Percentiles rank a stretch among this genome's conserved stretches.
Conservation (phyloP, 53 echinoderm and acorn worm species). For the Echinarachnius parma region DNA sequence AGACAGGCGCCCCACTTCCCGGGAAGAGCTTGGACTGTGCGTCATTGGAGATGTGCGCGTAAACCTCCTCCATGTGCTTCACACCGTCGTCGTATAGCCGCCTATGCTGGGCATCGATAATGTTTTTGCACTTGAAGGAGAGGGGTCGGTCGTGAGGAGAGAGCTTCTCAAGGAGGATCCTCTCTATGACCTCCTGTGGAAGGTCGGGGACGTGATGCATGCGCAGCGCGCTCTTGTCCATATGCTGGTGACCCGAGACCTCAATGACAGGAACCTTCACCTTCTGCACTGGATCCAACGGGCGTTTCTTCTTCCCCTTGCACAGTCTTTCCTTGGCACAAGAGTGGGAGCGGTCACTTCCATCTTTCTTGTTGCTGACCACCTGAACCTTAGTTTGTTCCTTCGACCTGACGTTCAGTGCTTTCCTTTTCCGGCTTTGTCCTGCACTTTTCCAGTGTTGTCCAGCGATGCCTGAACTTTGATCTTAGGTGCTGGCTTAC, state of each 20-base stretch:
- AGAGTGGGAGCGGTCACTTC: no score
- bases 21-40: conserved; percentile 73
- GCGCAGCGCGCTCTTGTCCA: conserved; percentile 20
- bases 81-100: conserved; percentile 50
- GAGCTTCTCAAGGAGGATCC: conserved; percentile 62
- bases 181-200: conserved; percentile 79
- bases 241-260: conserved; percentile 5
- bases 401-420: not conserved
- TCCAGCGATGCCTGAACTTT: not conserved
- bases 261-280: conserved; percentile 26
- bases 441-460: not conserved
- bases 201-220: conserved; percentile 55
- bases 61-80: conserved; percentile 71
- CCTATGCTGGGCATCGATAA: conserved; percentile 91
- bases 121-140: conserved; percentile 90
- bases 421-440: not conserved
- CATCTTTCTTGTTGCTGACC: not conserved
- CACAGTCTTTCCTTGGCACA: conserved; percentile 6
- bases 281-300: conserved; percentile 10
- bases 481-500: conserved; percentile 1
- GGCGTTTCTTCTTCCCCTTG: conserved; percentile 41
- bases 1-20: conserved; percentile 5
- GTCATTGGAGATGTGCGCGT: conserved; percentile 82
- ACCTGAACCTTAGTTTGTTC: conserved; percentile 8
- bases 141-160: conserved; percentile 89